Evolutionary conservation across 1,140 invertebrate species (phyloP).

Genomic region (Leptestheria dahalacensis): DNA sequence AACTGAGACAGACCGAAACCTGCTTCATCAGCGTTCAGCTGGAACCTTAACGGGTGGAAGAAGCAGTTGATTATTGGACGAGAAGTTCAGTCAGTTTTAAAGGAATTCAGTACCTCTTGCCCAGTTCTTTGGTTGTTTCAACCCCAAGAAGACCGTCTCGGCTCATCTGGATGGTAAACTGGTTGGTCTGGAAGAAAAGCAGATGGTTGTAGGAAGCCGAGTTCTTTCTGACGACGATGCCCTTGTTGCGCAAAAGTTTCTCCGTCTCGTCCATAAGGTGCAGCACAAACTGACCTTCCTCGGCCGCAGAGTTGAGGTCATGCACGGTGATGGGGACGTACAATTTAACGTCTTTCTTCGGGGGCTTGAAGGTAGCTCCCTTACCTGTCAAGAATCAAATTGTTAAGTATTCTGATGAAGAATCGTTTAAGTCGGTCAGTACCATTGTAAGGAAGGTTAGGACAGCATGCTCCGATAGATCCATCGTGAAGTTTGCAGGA

Average conservation of each 20-base stretch:
- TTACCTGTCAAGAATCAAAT: background rate
- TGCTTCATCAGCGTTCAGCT: constrained; percentile 17
- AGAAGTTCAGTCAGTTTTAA: background rate
- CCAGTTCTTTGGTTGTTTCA: constrained; percentile 13
- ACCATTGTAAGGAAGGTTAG: constrained; percentile 15
- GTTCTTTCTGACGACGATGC: constrained; percentile 11
- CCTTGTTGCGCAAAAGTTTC: constrained; percentile 7
- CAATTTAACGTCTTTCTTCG: constrained; percentile 1
- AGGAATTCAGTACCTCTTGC: constrained; percentile 11
- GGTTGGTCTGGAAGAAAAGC: constrained; percentile 17
- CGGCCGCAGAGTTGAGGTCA: constrained; percentile 14
- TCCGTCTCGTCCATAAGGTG: constrained; percentile 15
- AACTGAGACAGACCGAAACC: constrained; percentile 20
- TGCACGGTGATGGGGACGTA: constrained; percentile 4
- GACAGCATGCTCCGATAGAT: constrained; percentile 12
- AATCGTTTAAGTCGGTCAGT: background rate
- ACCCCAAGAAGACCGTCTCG: constrained; percentile 7
- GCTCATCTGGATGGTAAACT: background rate
- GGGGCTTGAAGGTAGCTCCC: background rate
- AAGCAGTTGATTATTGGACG: background rate
- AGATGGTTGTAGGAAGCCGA: constrained; percentile 13
- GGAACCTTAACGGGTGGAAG: constrained; percentile 7
- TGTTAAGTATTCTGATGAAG: background rate
- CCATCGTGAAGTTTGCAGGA: constrained; percentile 13
- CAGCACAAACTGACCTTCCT: constrained; percentile 9